A percentile compares a stretch with the other conserved stretches of the same genome.
These are phyloP conservation scores for Strongylocentrotus purpuratus DNA, from an alignment of 35 echinoderm and acorn worm genomes.

Conservation along the genomic window DNA sequence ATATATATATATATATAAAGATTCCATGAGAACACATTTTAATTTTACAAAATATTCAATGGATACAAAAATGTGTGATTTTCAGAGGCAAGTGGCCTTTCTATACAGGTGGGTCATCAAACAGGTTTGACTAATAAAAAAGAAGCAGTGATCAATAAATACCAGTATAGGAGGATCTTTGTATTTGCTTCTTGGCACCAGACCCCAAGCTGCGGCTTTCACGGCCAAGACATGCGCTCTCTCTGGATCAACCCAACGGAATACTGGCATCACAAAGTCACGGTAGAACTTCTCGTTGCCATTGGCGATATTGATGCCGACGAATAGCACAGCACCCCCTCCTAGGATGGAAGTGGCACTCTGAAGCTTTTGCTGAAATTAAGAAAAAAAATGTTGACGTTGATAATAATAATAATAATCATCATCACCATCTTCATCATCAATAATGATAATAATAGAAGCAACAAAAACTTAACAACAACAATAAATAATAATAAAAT, in stretches of 20 bases:
- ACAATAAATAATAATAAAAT: too few relatives aligned
- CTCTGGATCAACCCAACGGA: conserved; percentile 74
- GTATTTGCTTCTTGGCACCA: conserved; percentile 73
- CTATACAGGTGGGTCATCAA: too few relatives aligned
- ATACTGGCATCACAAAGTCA: conserved; percentile 82
- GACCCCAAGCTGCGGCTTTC: conserved; percentile 72
- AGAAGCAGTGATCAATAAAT: conserved; percentile 27
- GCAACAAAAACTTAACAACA: too few relatives aligned
- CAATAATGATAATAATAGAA: too few relatives aligned
- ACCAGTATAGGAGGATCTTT: conserved; percentile 79
- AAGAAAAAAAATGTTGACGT: background rate
- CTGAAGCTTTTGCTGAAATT: conserved; percentile 52
- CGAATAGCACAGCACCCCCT: conserved; percentile 71
- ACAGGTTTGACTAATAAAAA: too few relatives aligned
- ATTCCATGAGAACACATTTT: too few relatives aligned
- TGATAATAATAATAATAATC: too few relatives aligned
- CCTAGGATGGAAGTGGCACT: conserved; percentile 60
- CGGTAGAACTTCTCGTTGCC: conserved; percentile 96
- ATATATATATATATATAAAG: too few relatives aligned
- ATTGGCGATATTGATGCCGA: conserved; percentile 42
- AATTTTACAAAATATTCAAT: too few relatives aligned
- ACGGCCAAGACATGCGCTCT: conserved; percentile 77
- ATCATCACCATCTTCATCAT: too few relatives aligned
- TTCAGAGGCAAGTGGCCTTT: too few relatives aligned
- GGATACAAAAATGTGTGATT: too few relatives aligned